phyloP scores from a whole-genome alignment of 1,140 invertebrate species.

The Aethina tumida region DNA sequence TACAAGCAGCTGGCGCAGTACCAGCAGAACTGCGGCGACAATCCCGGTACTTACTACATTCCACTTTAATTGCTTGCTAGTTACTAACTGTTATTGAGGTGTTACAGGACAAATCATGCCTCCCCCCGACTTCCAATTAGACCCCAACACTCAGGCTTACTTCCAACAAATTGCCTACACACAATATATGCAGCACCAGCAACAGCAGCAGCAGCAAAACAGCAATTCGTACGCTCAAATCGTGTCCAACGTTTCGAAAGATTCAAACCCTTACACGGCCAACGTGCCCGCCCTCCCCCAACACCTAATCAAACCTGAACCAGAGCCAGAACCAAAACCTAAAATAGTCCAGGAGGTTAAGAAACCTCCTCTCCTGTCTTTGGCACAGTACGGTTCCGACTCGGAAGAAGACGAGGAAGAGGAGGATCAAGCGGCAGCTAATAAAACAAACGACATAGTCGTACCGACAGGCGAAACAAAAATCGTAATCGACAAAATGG shows the following conservation, averaged over 20 bases:
- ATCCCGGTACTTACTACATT: too few species aligned
- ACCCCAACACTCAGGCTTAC: conserved; percentile 24
- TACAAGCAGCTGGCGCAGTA: conserved; percentile 31
- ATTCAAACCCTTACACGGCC: conserved; percentile 17
- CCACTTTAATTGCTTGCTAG: background rate
- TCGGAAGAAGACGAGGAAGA: conserved; percentile 32
- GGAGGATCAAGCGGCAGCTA: conserved; percentile 10
- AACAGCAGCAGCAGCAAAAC: conserved; percentile 16
- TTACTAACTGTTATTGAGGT: background rate
- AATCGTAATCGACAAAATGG: conserved; percentile 91
- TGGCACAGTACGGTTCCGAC: conserved; percentile 45
- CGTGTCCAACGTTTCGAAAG: conserved; percentile 28
- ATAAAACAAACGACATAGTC: conserved; percentile 19
- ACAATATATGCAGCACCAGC: conserved; percentile 28
- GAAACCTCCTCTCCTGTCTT: conserved; percentile 36
- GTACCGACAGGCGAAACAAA: conserved; percentile 69
- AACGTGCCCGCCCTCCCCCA: conserved; percentile 15
- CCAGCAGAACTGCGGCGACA: conserved; percentile 13
- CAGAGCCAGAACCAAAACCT: conserved; percentile 9
- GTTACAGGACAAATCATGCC: conserved; percentile 11
- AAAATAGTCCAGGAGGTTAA: conserved; percentile 5
- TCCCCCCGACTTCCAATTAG: conserved; percentile 17
- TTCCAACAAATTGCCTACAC: conserved; percentile 29
- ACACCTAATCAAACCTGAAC: background rate
- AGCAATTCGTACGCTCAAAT: conserved; percentile 32